Evolutionary conservation across 2,113 vertebrate genomes (phyloP).

Genomic region (Grallaria varia): DNA sequence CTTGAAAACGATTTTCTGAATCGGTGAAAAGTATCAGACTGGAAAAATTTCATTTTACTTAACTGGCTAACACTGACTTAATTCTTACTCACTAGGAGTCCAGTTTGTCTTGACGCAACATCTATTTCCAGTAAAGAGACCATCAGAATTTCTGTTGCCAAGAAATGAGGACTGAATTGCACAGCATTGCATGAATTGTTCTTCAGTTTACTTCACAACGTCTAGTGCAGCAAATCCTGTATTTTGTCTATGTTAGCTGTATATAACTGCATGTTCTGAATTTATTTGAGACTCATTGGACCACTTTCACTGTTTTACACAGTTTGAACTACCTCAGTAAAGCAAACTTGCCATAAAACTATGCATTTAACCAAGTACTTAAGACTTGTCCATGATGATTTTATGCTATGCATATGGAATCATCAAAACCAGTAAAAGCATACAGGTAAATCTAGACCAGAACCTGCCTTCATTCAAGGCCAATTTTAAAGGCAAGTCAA

Average conservation of each 20-base stretch:
- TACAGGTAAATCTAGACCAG: neutral
- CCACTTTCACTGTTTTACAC: neutral
- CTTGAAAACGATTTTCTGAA: constrained; percentile 27
- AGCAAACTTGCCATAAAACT: neutral
- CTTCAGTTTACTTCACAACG: neutral
- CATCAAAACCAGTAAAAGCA: neutral
- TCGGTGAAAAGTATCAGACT: constrained; percentile 47
- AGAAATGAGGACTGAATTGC: neutral
- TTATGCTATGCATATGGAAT: neutral
- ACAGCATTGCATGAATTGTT: neutral
- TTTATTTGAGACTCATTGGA: neutral
- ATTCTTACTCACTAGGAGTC: constrained; percentile 34
- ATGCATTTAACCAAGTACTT: neutral
- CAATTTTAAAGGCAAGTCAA: neutral
- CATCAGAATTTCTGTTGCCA: neutral
- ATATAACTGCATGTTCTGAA: neutral
- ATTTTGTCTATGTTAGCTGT: neutral
- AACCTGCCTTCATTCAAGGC: neutral
- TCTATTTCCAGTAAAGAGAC: constrained; percentile 51
- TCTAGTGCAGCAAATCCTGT: neutral
- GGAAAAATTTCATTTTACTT: constrained; percentile 50
- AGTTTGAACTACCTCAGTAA: neutral
- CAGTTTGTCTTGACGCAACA: constrained; percentile 30
- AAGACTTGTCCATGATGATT: neutral
- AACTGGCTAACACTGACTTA: constrained; percentile 19